Evolutionary conservation across 2,797 vertebrate genomes (phyloP), one percentile per base, ranked within the genome.

Genomic region (Diceros bicornis): DNA sequence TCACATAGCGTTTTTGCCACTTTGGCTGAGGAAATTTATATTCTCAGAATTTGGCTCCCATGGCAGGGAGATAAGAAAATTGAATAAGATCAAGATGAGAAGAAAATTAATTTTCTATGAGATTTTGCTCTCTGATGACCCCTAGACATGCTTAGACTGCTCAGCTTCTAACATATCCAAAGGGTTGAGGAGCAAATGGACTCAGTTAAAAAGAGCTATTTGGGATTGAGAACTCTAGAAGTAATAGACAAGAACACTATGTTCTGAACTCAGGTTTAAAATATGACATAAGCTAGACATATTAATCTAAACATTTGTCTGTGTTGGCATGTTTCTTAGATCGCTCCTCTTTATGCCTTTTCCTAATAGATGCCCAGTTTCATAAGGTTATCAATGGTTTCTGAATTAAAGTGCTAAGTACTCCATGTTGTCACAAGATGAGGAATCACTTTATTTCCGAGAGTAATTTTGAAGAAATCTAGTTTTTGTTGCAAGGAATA

Each of bases 391-490:
- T 83, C 57, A 95, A 52, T 74, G 29, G 25, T 78, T 92, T 96
- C 64, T 95, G n/a, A 97, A 93, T 82, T 82, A 75, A 77, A 94
- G 57, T 79, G 20, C 23, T 93, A 90, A 52, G 61, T 25, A 79
- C 14, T 88, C 18, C 3, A n/a, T 50, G 61, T 69, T 57, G 34
- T 77, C 13, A 84, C 55, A 84, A 71, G 50, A 83, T 62, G 29
- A 94, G 18, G 59, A 82, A 85, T 94, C 25, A 89, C 37, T 89
- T 79, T 62, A 66, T 92, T 97, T 93, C 18, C 57, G 89, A 59
- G 52, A 82, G 27, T 83, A 92, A 91, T 95, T 96, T 92, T 86
- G 66, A 78, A 94, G 72, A 93, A 91, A 91, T 86, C 59, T 89
- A 37, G 4, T 44, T 97, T 95, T 87, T 83, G 13, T 83, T 87